Evolutionary conservation across 2,797 vertebrate genomes (phyloP).

Genomic region (Pogoniulus pusillus): DNA sequence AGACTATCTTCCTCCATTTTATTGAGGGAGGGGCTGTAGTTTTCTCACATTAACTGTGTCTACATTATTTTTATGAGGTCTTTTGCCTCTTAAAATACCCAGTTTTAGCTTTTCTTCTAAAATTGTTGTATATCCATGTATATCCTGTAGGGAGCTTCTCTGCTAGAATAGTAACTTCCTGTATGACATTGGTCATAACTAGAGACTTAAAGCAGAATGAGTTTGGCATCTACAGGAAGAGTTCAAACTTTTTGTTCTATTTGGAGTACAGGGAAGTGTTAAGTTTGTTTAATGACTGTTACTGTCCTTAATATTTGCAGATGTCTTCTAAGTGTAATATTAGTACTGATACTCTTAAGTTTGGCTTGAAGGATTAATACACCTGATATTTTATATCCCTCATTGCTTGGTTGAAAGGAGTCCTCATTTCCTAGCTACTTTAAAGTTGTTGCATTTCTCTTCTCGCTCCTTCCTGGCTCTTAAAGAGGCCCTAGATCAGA

Average conservation of each 20-base stretch:
- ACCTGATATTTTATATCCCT: background rate
- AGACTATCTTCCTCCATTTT: background rate
- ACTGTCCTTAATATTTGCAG: background rate
- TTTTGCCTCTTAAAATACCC: background rate
- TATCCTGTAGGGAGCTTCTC: background rate
- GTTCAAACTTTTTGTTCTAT: background rate
- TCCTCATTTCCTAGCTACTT: background rate
- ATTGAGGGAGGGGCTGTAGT: background rate
- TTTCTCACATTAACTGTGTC: background rate
- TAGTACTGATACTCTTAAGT: background rate
- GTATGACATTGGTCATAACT: background rate
- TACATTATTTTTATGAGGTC: background rate
- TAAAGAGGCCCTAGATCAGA: background rate
- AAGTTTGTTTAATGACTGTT: slow-evolving; percentile 17
- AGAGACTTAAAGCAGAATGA: background rate
- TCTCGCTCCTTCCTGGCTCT: background rate
- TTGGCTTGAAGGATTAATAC: background rate
- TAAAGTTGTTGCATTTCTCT: background rate
- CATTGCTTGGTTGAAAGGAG: background rate
- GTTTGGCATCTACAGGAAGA: background rate
- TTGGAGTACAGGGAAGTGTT: background rate
- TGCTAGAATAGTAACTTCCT: background rate
- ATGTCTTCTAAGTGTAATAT: background rate
- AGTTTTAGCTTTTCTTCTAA: background rate
- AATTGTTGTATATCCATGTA: background rate